Conservation (phyloP, 2,888 invertebrate species). For the Branchipolynoe longqiensis region DNA sequence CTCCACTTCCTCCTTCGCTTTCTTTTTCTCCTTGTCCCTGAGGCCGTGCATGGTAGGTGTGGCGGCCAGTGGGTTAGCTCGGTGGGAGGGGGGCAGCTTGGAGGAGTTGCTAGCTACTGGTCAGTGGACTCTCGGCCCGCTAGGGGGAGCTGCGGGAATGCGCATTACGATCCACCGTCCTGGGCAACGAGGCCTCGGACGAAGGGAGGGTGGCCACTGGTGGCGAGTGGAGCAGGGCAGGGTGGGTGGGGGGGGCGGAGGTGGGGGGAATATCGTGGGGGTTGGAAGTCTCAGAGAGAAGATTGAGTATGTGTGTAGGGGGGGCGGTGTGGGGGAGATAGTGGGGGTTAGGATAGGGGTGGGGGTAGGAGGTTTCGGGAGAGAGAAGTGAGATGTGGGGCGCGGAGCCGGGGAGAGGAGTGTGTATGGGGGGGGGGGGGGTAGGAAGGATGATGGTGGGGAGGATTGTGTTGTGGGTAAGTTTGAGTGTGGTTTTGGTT, state of each 20-base stretch:
- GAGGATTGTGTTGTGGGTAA: too few species aligned
- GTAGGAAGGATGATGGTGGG: background rate
- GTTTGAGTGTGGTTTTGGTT: too few species aligned
- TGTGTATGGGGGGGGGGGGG: background rate
- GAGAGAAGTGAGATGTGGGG: background rate
- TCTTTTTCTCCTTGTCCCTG: background rate
- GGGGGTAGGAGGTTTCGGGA: background rate
- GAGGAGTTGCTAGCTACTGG: too few species aligned
- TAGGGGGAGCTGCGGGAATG: too few species aligned
- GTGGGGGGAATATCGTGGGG: background rate
- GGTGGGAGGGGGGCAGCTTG: background rate
- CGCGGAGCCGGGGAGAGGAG: background rate
- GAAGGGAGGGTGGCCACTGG: too few species aligned
- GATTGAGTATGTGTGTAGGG: too few species aligned
- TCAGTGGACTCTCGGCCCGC: too few species aligned
- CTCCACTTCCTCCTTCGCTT: background rate
- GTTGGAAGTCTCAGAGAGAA: background rate
- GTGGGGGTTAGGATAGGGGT: background rate
- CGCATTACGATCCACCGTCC: too few species aligned
- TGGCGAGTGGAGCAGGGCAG: too few species aligned
- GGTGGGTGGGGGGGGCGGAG: background rate
- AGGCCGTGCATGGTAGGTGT: slow-evolving; percentile 6
- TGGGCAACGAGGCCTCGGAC: too few species aligned
- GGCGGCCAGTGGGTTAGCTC: background rate
- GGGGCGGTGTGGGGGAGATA: background rate